A percentile compares a stretch with the other conserved stretches of the same genome.
Conservation (phyloP, 2,113 vertebrate species). For the Ictalurus furcatus region DNA sequence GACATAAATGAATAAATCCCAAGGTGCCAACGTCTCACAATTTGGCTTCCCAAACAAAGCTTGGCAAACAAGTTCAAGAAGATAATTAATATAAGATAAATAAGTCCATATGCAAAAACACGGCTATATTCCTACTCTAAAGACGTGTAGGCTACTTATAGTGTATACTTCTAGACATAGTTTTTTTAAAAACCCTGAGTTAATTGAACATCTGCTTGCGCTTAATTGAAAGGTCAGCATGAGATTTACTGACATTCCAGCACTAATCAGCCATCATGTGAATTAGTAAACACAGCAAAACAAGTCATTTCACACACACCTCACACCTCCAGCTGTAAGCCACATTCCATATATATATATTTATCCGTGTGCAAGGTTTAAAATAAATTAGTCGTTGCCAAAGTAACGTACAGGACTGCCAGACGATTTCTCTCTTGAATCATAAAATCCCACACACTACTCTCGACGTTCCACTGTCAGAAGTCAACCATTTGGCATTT, state of each 20-base stretch:
- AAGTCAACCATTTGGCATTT: slow-evolving; percentile 2
- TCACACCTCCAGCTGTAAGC: not conserved
- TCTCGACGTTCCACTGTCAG: not conserved
- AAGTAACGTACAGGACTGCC: not conserved
- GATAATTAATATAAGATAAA: not conserved
- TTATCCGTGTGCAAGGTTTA: not conserved
- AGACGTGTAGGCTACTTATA: not conserved
- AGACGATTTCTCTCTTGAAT: not conserved
- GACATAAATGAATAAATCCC: not conserved
- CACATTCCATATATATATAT: not conserved
- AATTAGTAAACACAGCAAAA: not conserved
- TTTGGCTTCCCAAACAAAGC: not conserved
- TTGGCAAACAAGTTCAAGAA: not conserved
- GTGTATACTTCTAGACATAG: not conserved
- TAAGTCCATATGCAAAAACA: not conserved
- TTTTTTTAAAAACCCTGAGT: not conserved
- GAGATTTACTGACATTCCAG: not conserved
- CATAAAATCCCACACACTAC: not conserved
- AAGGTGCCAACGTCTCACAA: not conserved
- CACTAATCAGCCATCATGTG: not conserved
- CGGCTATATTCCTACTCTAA: not conserved
- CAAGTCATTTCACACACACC: not conserved
- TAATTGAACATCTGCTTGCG: not conserved
- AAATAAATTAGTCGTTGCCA: not conserved
- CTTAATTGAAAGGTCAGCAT: not conserved